These are phyloP conservation scores for Eulithis testata DNA, from an alignment of 2,888 invertebrate genomes.

Conservation along the genomic window DNA sequence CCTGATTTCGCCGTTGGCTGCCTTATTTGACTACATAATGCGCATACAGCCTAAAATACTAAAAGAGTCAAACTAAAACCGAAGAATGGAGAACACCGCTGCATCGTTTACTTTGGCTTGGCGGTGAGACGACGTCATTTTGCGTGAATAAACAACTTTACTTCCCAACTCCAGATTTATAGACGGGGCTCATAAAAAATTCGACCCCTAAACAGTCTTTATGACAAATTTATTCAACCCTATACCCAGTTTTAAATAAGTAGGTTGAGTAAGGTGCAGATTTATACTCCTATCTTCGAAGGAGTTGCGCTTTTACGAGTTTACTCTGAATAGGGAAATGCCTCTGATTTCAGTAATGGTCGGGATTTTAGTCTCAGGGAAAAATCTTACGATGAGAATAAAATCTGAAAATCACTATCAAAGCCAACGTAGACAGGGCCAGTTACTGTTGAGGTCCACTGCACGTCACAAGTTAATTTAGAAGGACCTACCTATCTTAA, in stretches of 20 bases:
- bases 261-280: slow-evolving; percentile 37
- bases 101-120: slow-evolving; percentile 13
- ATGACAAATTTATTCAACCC: slow-evolving; percentile 47
- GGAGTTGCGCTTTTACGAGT: slow-evolving; percentile 30
- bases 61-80: background rate
- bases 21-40: too few species aligned
- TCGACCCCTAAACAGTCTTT: slow-evolving; percentile 50
- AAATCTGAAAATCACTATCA: slow-evolving; percentile 5
- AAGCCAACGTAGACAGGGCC: slow-evolving; percentile 4
- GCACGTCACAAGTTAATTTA: too few species aligned
- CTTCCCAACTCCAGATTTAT: slow-evolving; percentile 45
- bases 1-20: too few species aligned
- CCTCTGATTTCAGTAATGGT: slow-evolving; percentile 28
- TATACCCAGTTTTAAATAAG: slow-evolving; percentile 42
- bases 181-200: slow-evolving; percentile 46
- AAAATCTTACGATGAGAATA: slow-evolving; percentile 8
- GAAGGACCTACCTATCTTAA: too few species aligned
- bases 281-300: slow-evolving; percentile 33
- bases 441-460: too few species aligned
- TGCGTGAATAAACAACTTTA: slow-evolving; percentile 30
- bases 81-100: slow-evolving; percentile 1
- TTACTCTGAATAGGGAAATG: slow-evolving; percentile 24
- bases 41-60: background rate
- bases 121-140: slow-evolving; percentile 23
- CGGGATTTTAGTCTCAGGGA: slow-evolving; percentile 3